Percentiles rank a stretch among this genome's conserved stretches.
These are phyloP conservation scores for Zygaena filipendulae DNA, from an alignment of 2,888 invertebrate species.

Conservation along the genomic window DNA sequence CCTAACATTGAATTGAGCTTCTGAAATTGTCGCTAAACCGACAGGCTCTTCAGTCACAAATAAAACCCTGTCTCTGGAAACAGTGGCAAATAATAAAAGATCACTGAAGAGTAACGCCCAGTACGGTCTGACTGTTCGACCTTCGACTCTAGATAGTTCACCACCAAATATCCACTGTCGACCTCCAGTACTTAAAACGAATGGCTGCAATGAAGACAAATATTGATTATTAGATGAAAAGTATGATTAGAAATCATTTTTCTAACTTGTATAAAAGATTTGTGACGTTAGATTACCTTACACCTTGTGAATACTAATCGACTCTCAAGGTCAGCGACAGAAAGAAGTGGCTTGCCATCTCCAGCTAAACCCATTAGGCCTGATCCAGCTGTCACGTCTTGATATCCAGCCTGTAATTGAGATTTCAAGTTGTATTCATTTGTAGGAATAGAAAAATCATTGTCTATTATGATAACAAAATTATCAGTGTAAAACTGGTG, in stretches of 20 bases:
- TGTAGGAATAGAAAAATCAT: too few relatives aligned
- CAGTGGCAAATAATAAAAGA: conserved; percentile 85
- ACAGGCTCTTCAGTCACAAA: conserved; percentile 91
- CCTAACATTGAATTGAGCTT: conserved; percentile 86
- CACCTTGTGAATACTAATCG: conserved; percentile 91
- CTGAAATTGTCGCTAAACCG: conserved; percentile 79
- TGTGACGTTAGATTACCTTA: conserved; percentile 71
- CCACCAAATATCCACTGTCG: conserved; percentile 93
- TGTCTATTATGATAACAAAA: too few relatives aligned
- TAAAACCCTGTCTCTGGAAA: conserved; percentile 85
- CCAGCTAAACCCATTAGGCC: conserved; percentile 88
- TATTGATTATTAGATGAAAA: not conserved
- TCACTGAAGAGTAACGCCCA: conserved; percentile 90
- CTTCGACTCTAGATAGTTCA: conserved; percentile 84
- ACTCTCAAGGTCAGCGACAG: conserved; percentile 86
- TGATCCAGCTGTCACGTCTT: conserved; percentile 85
- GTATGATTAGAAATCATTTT: not conserved
- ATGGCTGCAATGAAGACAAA: conserved; percentile 77
- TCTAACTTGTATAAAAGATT: not conserved
- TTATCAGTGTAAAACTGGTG: too few relatives aligned
- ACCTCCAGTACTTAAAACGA: conserved; percentile 83
- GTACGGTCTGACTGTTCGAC: conserved; percentile 82
- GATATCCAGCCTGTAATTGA: conserved; percentile 73
- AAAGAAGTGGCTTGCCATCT: conserved; percentile 83
- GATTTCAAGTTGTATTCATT: too few relatives aligned